Conservation (phyloP, 2,113 vertebrate genomes). For the Coregonus clupeaformis region DNA sequence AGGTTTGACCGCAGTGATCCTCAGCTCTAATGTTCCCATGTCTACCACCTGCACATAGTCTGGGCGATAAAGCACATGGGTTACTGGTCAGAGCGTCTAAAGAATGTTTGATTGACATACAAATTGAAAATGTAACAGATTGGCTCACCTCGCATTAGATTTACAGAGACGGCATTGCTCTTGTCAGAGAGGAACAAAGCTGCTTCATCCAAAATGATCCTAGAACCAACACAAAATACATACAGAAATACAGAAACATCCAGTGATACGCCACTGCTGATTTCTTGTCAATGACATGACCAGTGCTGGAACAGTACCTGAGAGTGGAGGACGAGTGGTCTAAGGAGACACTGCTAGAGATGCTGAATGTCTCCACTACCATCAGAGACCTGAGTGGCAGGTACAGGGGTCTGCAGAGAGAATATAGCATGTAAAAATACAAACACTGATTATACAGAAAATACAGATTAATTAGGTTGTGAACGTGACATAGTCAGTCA, state of each 20-base stretch:
- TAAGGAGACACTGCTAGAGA: constrained; percentile 90
- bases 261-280: not conserved
- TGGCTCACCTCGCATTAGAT: constrained; percentile 85
- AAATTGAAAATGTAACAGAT: not conserved
- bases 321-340: constrained; percentile 93
- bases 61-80: constrained; percentile 52
- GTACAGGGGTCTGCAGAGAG: constrained; percentile 83
- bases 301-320: constrained; percentile 70
- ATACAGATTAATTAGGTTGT: too few species aligned
- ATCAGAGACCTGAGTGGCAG: constrained; percentile 88
- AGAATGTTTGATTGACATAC: too few species aligned
- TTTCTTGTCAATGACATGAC: not conserved
- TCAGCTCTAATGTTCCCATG: constrained; percentile 93
- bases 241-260: not conserved
- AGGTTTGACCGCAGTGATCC: constrained; percentile 89
- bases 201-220: constrained; percentile 96
- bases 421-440: not conserved
- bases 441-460: too few species aligned
- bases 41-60: constrained; percentile 97
- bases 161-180: constrained; percentile 84
- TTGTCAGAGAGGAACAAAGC: constrained; percentile 94
- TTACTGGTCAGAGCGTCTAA: not conserved
- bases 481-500: not conserved
- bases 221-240: constrained; percentile 47
- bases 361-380: constrained; percentile 94